Percentiles rank a stretch among this genome's conserved stretches.
Evolutionary conservation across 2,888 invertebrate species (phyloP).

Genomic region (Aspidiotus destructor): DNA sequence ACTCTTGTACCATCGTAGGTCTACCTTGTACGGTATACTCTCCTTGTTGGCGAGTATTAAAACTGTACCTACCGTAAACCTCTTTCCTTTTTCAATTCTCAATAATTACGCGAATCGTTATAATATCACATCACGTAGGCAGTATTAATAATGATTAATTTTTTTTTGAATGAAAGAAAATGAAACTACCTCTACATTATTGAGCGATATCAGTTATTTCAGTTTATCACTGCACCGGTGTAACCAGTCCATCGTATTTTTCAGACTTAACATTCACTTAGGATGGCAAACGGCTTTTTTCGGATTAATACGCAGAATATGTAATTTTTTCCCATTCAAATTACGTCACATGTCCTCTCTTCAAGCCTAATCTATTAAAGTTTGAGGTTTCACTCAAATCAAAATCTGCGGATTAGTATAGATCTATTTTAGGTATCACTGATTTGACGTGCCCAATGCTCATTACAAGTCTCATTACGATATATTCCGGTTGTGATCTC

Average conservation of each 20-base stretch:
- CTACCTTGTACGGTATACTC: neutral
- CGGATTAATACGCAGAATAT: no score
- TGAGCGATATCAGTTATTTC: no score
- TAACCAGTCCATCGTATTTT: no score
- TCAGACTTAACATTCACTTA: no score
- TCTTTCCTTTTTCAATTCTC: neutral
- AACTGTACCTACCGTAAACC: neutral
- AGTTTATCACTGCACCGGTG: no score
- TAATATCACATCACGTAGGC: neutral
- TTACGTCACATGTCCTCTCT: no score
- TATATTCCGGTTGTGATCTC: conserved; percentile 10
- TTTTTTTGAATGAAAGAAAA: neutral
- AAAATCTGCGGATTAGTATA: no score
- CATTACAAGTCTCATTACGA: conserved; percentile 1
- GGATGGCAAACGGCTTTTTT: no score
- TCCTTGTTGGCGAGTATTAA: neutral
- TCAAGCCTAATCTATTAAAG: no score
- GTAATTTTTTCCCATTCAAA: no score
- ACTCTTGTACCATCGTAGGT: neutral
- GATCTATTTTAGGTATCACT: neutral
- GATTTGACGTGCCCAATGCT: conserved; percentile 3
- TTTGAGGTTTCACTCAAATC: no score
- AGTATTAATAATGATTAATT: neutral
- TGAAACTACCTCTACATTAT: neutral
- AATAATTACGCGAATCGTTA: conserved; percentile 1